A percentile compares a stretch with the other conserved stretches of the same genome.
phyloP scores from a whole-genome alignment of 2,113 vertebrate species.

The Calcarius ornatus region DNA sequence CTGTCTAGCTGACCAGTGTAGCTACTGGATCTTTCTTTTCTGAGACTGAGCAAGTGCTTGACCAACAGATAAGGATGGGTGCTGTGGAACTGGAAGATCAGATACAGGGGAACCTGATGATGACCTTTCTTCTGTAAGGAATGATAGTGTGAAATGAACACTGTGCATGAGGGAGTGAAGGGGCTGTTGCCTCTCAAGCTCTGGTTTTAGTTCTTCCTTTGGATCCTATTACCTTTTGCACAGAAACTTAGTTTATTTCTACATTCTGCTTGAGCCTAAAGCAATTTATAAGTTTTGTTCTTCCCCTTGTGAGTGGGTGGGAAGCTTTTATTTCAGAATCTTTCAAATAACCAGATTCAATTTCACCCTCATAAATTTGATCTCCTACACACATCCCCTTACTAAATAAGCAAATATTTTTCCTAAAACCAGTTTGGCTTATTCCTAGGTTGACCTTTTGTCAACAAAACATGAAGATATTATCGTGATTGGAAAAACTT shows the following conservation, averaged over 20 bases:
- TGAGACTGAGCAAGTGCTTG: background rate
- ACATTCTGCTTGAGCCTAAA: conserved; percentile 20
- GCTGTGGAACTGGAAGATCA: background rate
- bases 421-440: conserved; percentile 50
- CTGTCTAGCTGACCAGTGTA: background rate
- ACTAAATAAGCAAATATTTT: conserved; percentile 63
- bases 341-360: conserved; percentile 53
- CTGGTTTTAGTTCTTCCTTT: background rate
- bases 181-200: background rate
- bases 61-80: background rate
- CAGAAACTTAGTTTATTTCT: conserved; percentile 34
- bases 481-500: conserved; percentile 24
- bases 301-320: conserved; percentile 38
- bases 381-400: conserved; percentile 40
- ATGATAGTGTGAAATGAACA: background rate
- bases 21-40: background rate
- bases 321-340: conserved; percentile 62
- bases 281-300: conserved; percentile 35
- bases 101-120: background rate
- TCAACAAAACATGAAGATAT: conserved; percentile 54
- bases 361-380: conserved; percentile 61
- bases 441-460: conserved; percentile 56
- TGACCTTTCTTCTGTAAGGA: background rate
- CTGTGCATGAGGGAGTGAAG: background rate
- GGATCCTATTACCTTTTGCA: conserved; percentile 27